Evolutionary conservation across 2,888 invertebrate species (phyloP).

Genomic region (Pteria penguin): DNA sequence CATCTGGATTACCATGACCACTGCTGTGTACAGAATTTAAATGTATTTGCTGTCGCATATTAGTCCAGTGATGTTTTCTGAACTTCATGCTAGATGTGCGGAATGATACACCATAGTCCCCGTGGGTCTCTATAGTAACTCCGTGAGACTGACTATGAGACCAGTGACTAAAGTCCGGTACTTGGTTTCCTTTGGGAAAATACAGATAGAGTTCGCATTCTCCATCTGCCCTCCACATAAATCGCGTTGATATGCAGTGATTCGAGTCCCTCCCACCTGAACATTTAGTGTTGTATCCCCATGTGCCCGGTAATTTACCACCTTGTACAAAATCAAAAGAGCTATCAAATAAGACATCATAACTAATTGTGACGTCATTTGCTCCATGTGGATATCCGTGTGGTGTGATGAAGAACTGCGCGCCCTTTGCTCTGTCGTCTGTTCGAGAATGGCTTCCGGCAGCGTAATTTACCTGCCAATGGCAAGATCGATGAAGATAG

Average conservation of each 20-base stretch:
- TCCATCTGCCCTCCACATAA: conserved; percentile 68
- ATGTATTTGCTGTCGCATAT: conserved; percentile 60
- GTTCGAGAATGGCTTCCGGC: conserved; percentile 25
- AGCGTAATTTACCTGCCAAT: conserved; percentile 27
- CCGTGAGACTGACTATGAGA: conserved; percentile 20
- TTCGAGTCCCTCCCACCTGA: conserved; percentile 60
- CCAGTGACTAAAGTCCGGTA: conserved; percentile 41
- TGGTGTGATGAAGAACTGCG: conserved; percentile 57
- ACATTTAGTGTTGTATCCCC: conserved; percentile 55
- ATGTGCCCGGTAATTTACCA: conserved; percentile 68
- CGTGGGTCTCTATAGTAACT: conserved; percentile 14
- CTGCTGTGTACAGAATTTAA: conserved; percentile 50
- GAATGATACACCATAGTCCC: conserved; percentile 9
- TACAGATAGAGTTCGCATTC: conserved; percentile 71
- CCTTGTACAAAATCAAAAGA: conserved; percentile 48
- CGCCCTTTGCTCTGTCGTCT: conserved; percentile 44
- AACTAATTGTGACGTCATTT: conserved; percentile 45
- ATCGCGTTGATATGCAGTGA: conserved; percentile 64
- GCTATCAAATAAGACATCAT: conserved; percentile 50
- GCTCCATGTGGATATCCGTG: conserved; percentile 18
- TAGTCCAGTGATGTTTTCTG: conserved; percentile 49
- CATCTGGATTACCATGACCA: conserved; percentile 49
- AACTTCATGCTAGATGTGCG: not conserved
- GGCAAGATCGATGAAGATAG: too few relatives aligned
- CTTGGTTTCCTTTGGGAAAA: conserved; percentile 52